Evolutionary conservation across 1,140 invertebrate genomes (phyloP), one percentile per base, ranked within the genome.

Genomic region (Lepidostoma basale): DNA sequence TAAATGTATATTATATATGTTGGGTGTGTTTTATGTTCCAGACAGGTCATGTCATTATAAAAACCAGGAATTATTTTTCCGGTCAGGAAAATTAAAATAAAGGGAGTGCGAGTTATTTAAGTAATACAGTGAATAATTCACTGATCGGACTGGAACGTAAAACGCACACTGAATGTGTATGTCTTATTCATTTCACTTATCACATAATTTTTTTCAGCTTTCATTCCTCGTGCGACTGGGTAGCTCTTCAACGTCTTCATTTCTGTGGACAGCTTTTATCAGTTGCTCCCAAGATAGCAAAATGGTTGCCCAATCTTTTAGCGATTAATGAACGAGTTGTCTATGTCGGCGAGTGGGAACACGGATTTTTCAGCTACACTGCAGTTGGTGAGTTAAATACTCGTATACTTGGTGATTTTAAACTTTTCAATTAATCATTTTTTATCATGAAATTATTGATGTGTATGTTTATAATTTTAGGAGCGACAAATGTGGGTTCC

Each of bases 341-440:
- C 0, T 99, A 99, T 76, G 83, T 94, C 70, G 98, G 98, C 0
- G 81, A 89, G 70, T 99, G 98, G 98, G 83, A 92, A 67, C 87
- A 98, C 79, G 98, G 98, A 0, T 99, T 98, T 79, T 99, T 99
- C 81, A 97, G 96, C 16, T 95, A 98, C 85, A 90, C 95, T 1
- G 96, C 98, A 8, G 96, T 99, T 8, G 97, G 86, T 80, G 74
- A 68, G 74, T 73, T 14, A 42, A 16, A 16, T 3, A 2, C 2
- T 16, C 20, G 26, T 9, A 40, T 54, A 36, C 33, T n/a, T 8
- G n/a, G 33, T n/a, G n/a, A 36, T 36, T 36, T 10, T 8, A 3
- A 36, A 2, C 4, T 25, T 66, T 28, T 66, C 33, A 33, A 3
- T 59, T 44, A 49, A 23, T 70, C 40, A 44, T 60, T 16, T 14